phyloP scores from a whole-genome alignment of 2,888 invertebrate species.

The Tridacna gigas region DNA sequence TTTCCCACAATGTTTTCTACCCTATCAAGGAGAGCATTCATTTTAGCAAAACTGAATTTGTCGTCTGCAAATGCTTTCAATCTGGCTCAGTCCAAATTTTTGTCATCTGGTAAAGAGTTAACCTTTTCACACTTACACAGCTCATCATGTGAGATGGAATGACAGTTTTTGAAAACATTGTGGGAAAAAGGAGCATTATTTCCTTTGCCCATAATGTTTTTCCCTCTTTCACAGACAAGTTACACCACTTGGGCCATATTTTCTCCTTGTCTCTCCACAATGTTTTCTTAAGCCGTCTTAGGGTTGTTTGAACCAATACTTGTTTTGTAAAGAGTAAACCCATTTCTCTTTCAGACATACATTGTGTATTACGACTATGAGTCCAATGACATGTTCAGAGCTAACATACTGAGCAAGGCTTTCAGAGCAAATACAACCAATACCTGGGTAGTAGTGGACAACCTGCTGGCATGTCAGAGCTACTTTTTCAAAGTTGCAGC shows the following conservation, averaged over 20 bases:
- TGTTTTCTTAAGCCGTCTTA: background rate
- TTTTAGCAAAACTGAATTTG: too few relatives aligned
- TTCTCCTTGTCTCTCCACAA: background rate
- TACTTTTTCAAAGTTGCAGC: slow-evolving; percentile 71
- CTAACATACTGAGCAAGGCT: slow-evolving; percentile 44
- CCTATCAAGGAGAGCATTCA: too few relatives aligned
- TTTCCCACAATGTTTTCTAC: background rate
- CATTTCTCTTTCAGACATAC: background rate
- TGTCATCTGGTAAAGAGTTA: background rate
- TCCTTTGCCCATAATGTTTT: too few relatives aligned
- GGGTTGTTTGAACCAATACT: too few relatives aligned
- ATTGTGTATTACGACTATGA: slow-evolving; percentile 69
- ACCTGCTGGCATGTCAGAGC: slow-evolving; percentile 71
- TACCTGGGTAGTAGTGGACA: slow-evolving; percentile 32
- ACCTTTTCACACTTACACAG: background rate
- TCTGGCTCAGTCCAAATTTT: background rate
- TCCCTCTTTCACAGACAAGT: too few relatives aligned
- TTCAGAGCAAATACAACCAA: slow-evolving; percentile 8
- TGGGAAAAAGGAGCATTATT: too few relatives aligned
- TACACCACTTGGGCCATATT: background rate
- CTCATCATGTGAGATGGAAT: background rate
- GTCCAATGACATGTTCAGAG: slow-evolving; percentile 49
- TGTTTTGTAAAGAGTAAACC: background rate
- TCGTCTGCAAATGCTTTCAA: background rate
- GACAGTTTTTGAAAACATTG: too few relatives aligned